Base-by-base conservation (phyloP, 2,797 vertebrate genomes). In the Silurus lanzhouensis region DNA sequence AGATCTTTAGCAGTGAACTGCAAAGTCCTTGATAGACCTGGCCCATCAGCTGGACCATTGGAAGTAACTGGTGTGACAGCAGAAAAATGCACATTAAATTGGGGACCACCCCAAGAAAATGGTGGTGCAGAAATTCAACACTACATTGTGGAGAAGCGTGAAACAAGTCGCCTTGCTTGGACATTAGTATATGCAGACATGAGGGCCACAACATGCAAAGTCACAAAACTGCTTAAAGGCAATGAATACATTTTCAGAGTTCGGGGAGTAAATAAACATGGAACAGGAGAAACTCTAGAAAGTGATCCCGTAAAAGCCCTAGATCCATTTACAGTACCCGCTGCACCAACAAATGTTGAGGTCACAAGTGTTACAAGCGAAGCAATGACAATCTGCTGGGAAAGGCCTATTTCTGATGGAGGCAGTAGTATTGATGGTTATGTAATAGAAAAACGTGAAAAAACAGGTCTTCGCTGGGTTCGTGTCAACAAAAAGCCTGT, bases 161-260 rank as follows among this genome's bases (percentile, higher is more conserved):
- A 99, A 94, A 99, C 98, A 86, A 99, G 97, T 87, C 97, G 95
- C 83, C 95, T 99, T 87, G 95, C 97, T 38, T 99, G 98, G 98
- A 98, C 96, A 5, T 90, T 97, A 90, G 94, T 98, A 89, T 97
- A 97, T 90, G 94, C 90, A 89, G 97, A 99, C 88, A 94, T 97
- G 92, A 95, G 94, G 92, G 96, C 96, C 86, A 98, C 97, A 87
- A 97, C 96, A 72, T 99, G 98, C 91, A 99, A 98, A 93, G 96
- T 98, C 87, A 96, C 96, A 88, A 99, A 99, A 93, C 92, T 99
- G 80, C 93, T 99, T 70, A 98, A 95, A 93, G 97, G 98, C 86
- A 99, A 99, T 88, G 98, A 99, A 89, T 99, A 99, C 89, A 95
- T 99, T 89, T 99, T 99, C 89, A 96, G 98, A 93, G 97, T 99